Conservation (phyloP, 2,888 invertebrate species). For the Mesorhabditis sp. region DNA sequence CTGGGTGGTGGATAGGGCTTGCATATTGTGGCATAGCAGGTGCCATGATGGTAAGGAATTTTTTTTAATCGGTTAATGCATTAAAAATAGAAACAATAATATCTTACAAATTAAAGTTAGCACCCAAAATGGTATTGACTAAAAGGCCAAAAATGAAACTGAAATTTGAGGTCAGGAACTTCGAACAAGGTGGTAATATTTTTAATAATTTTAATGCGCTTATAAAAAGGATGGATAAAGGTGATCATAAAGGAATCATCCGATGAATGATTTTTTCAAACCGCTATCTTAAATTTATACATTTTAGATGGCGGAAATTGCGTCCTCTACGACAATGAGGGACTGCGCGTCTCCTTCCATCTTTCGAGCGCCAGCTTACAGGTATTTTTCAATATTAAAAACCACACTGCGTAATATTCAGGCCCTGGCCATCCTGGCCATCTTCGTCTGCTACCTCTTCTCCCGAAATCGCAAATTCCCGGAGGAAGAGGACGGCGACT, state of each 20-base stretch:
- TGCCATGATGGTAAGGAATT: constrained; percentile 32
- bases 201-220: no score
- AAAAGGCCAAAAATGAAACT: no score
- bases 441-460: constrained; percentile 31
- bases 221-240: background rate
- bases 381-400: background rate
- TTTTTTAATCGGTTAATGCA: no score
- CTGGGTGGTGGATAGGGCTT: constrained; percentile 38
- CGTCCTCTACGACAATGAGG: constrained; percentile 42
- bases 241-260: background rate
- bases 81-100: no score
- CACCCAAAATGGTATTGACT: no score
- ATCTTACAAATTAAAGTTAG: no score
- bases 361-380: constrained; percentile 32
- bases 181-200: no score
- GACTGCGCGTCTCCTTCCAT: constrained; percentile 42
- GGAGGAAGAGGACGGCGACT: constrained; percentile 32
- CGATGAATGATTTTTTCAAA: constrained; percentile 21
- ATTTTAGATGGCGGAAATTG: constrained; percentile 39
- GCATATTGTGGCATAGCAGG: constrained; percentile 37
- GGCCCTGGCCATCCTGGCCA: constrained; percentile 30
- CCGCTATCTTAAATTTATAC: no score
- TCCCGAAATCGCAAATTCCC: constrained; percentile 32
- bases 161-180: no score
- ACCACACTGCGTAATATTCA: constrained; percentile 14